Base-by-base conservation (phyloP, 2,888 invertebrate genomes). In the Tenthredo amoena region DNA sequence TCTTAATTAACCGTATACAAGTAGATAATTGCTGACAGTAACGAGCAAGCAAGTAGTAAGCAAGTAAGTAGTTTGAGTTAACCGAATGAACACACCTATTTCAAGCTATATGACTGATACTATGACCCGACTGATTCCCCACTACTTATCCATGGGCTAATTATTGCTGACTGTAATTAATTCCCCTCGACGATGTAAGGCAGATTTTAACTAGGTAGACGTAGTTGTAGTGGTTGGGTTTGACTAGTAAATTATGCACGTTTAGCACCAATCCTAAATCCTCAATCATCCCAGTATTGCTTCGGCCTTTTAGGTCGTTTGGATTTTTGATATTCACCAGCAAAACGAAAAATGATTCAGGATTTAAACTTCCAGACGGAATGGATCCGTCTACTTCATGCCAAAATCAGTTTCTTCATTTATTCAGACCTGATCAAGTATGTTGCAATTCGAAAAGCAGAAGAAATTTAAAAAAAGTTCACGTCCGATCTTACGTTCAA, bases 251-350 rank as follows among this genome's bases (percentile, higher is more conserved):
- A 81, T 50, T 62, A 47, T 47, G 83, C 83, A 83, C 83, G 83
- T 83, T 83, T 83, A 68, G 83, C 83, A 83, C 83, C 83, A 34
- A 83, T 83, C 65, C 81, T 37, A 1, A 31, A 40, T 43, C 58
- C 62, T 18, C 62, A 47, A 47, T 68, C 10, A 21, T 40, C 81
- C 40, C 21, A 62, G 37, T 21, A 81, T 26, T 50, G 31, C 31
- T 47, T 77, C 5, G 77, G 21, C 50, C 47, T 12, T 34, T 18
- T 55, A 31, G 47, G 50, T 40, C 21, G 37, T 21, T 74, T 40
- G 9, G 40, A 81, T 81, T 37, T 15, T 37, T 77, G 86, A 85
- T 86, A 86, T 89, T 91, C 92, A 90, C 91, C 90, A 89, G 87
- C 85, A 87, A 87, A 87, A 88, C 88, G 76, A 86, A 89, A 43